These are phyloP conservation scores for Eupsilia transversa DNA, from an alignment of 2,888 invertebrate genomes.

Conservation along the genomic window DNA sequence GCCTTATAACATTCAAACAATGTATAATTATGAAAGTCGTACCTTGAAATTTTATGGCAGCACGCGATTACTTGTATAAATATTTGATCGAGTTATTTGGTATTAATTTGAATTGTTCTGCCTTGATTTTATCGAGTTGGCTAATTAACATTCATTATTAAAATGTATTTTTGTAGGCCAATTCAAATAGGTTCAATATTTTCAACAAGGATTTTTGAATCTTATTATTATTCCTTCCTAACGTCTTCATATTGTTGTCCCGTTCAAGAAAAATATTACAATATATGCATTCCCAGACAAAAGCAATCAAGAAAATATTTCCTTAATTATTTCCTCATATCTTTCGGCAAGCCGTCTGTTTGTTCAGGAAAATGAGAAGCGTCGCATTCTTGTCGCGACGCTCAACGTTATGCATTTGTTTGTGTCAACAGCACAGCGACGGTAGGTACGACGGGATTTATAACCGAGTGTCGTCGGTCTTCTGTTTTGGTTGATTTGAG, in stretches of 20 bases:
- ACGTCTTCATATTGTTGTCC: neutral
- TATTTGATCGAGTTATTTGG: conserved; percentile 56
- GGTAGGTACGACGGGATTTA: conserved; percentile 37
- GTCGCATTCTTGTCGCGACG: conserved; percentile 69
- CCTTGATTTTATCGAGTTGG: conserved; percentile 31
- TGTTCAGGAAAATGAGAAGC: conserved; percentile 71
- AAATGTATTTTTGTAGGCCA: neutral
- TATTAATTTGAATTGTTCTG: conserved; percentile 49
- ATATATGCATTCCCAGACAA: conserved; percentile 14
- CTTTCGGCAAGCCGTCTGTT: conserved; percentile 52
- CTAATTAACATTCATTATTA: conserved; percentile 25
- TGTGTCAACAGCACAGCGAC: conserved; percentile 66
- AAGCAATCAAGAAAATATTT: conserved; percentile 25
- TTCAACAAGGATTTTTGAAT: neutral
- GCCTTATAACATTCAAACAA: conserved; percentile 51
- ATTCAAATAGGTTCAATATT: neutral
- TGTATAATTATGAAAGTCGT: conserved; percentile 45
- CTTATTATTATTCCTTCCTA: no score
- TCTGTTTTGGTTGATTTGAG: neutral
- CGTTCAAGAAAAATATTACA: neutral
- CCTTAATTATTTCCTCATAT: conserved; percentile 51
- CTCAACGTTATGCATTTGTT: conserved; percentile 76
- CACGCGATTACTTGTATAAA: conserved; percentile 60
- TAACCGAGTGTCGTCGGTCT: conserved; percentile 15
- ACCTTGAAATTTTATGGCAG: conserved; percentile 47